Conservation (phyloP, 2,797 vertebrate species). For the Streptopelia turtur region DNA sequence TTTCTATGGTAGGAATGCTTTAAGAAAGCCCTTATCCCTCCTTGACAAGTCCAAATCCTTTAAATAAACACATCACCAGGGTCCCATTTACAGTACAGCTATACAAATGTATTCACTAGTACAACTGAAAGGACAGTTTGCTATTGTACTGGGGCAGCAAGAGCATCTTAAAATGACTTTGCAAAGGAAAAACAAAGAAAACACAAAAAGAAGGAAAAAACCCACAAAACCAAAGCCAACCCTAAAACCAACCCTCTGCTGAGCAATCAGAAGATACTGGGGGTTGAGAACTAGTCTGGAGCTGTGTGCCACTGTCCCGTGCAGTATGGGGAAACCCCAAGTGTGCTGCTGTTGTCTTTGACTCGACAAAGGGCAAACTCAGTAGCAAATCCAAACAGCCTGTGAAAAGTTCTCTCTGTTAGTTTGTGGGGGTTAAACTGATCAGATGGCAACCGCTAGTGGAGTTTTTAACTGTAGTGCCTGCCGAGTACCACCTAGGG, state of each 20-base stretch:
- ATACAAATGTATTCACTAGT: background rate
- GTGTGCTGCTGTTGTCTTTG: background rate
- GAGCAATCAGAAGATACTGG: background rate
- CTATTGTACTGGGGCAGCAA: background rate
- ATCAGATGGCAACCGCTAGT: background rate
- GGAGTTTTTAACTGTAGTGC: background rate
- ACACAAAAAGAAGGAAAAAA: background rate
- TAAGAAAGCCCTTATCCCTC: background rate
- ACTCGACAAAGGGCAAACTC: background rate
- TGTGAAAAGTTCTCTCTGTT: background rate
- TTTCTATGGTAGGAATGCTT: background rate
- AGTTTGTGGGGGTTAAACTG: background rate
- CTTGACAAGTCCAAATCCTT: background rate
- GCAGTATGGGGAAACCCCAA: background rate
- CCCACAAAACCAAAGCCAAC: background rate
- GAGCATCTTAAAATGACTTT: background rate
- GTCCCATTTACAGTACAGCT: background rate
- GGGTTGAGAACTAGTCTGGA: background rate
- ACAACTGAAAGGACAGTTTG: background rate
- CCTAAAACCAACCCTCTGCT: background rate
- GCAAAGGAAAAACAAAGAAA: background rate
- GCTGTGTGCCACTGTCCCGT: background rate
- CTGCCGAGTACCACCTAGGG: background rate
- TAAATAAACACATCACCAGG: background rate
- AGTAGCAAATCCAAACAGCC: background rate